Base-by-base conservation (phyloP, 2,797 vertebrate genomes). In the Pseudochirops cupreus region DNA sequence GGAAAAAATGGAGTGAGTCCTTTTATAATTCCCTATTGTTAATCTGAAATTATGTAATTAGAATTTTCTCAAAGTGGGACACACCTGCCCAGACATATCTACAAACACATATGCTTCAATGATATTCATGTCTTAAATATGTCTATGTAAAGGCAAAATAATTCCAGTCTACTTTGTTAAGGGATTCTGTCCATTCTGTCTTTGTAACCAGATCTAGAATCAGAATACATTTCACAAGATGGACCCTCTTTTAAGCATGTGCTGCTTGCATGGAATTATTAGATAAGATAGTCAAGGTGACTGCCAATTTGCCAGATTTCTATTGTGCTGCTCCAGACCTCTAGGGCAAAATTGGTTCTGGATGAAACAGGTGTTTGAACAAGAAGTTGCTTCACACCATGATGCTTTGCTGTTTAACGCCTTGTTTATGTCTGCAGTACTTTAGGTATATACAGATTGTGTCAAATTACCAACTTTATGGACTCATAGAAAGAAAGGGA, bases 251-350 rank as follows among this genome's bases (percentile, higher is more conserved):
- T 97, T 82, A 57, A 92, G 91, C 56, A 29, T 67, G 91, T 93
- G 39, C 54, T 91, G 94, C 97, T 96, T 91, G 29, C 0, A 0
- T 91, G 58, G 59, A 67, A 93, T 92, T 56, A 59, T 93, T 96
- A 97, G 95, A 97, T 97, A 95, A 97, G 95, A 94, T 95, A 96
- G 96, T 87, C 92, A 90, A 96, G 82, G 93, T 96, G 97, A 93
- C 91, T 93, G 74, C 95, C 94, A 97, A 54, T 95, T 97, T 97
- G 96, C 96, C 96, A 96, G 96, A 96, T 97, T 97, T 97, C 97
- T 96, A 46, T 96, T 97, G 95, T 97, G 94, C 93, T 96, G 97
- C 92, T 93, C 93, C 90, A 94, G 93, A 94, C 90, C 93, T 95
- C 92, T 92, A 62, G 94, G 96, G 95, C 82, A 96, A 96, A 97